These are phyloP conservation scores for Augochlorella aurata DNA, from an alignment of 2,888 invertebrate genomes.

Conservation along the genomic window DNA sequence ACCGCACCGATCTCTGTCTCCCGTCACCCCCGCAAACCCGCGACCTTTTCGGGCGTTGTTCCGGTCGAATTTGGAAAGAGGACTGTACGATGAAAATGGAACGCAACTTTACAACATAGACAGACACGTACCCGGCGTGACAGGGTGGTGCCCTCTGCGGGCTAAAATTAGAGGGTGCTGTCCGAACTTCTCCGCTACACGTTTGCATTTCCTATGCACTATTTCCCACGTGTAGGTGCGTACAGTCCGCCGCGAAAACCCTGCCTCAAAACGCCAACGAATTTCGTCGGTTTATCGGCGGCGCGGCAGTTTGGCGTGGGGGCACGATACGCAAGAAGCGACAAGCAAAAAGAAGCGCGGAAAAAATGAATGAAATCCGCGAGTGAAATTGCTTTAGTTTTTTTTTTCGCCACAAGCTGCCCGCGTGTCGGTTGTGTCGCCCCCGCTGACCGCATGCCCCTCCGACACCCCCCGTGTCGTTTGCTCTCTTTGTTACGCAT, in stretches of 20 bases:
- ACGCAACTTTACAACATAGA: conserved; percentile 72
- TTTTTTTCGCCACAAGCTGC: conserved; percentile 32
- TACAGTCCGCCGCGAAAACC: conserved; percentile 64
- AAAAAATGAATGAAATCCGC: conserved; percentile 60
- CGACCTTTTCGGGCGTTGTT: conserved; percentile 62
- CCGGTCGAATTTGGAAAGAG: conserved; percentile 69
- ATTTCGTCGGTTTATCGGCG: conserved; percentile 60
- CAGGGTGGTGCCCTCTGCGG: conserved; percentile 75
- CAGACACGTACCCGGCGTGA: conserved; percentile 70
- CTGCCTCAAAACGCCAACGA: conserved; percentile 9
- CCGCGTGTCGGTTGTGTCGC: conserved; percentile 36
- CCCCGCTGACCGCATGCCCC: not conserved
- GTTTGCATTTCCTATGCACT: conserved; percentile 78
- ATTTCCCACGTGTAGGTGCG: conserved; percentile 73
- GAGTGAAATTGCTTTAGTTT: conserved; percentile 66
- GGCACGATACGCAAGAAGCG: conserved; percentile 39
- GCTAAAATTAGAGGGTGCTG: conserved; percentile 77
- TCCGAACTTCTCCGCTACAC: conserved; percentile 76
- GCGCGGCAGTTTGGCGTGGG: conserved; percentile 13
- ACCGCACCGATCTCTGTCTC: conserved; percentile 50
- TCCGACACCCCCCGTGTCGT: conserved; percentile 4
- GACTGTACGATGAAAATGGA: conserved; percentile 68
- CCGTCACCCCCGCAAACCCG: not conserved
- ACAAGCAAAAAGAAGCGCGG: conserved; percentile 21
- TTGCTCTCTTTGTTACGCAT: conserved; percentile 25